phyloP scores from a whole-genome alignment of 2,797 vertebrate genomes.

The Spinibarbus caldwelli region DNA sequence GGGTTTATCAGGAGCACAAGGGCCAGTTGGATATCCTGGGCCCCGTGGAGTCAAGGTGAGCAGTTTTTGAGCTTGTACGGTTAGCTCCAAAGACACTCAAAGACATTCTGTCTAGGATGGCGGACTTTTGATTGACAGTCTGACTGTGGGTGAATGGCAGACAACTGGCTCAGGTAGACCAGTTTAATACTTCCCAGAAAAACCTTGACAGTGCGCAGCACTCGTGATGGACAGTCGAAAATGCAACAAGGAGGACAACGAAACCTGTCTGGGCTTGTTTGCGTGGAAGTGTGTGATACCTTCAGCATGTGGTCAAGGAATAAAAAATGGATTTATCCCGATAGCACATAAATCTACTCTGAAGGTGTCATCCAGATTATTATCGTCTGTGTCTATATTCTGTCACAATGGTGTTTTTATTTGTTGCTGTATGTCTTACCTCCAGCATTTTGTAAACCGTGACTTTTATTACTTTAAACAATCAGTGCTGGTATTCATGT shows the following conservation, averaged over 20 bases:
- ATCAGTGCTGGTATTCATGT: constrained; percentile 13
- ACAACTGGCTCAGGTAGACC: constrained; percentile 64
- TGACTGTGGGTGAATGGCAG: constrained; percentile 68
- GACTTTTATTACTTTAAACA: constrained; percentile 34
- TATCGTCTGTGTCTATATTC: not conserved
- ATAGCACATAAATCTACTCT: not conserved
- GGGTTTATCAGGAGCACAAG: constrained; percentile 83
- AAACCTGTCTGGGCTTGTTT: constrained; percentile 45
- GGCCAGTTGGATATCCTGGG: constrained; percentile 89
- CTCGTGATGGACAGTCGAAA: constrained; percentile 65
- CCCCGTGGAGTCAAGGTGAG: constrained; percentile 92
- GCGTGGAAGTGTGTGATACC: constrained; percentile 21
- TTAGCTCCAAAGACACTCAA: constrained; percentile 43
- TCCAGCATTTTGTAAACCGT: not conserved
- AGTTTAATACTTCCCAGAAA: constrained; percentile 62
- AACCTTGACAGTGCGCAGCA: constrained; percentile 56
- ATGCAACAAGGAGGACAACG: constrained; percentile 42
- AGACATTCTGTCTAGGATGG: constrained; percentile 26
- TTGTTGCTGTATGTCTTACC: constrained; percentile 5
- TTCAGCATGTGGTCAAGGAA: constrained; percentile 28
- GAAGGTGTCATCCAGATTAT: constrained; percentile 24
- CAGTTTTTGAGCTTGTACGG: constrained; percentile 28
- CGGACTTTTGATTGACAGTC: constrained; percentile 63
- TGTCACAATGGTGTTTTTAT: not conserved
- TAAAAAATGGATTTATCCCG: constrained; percentile 7